These are phyloP conservation scores for Cromileptes altivelis DNA, from an alignment of 2,113 vertebrate genomes.

Conservation along the genomic window DNA sequence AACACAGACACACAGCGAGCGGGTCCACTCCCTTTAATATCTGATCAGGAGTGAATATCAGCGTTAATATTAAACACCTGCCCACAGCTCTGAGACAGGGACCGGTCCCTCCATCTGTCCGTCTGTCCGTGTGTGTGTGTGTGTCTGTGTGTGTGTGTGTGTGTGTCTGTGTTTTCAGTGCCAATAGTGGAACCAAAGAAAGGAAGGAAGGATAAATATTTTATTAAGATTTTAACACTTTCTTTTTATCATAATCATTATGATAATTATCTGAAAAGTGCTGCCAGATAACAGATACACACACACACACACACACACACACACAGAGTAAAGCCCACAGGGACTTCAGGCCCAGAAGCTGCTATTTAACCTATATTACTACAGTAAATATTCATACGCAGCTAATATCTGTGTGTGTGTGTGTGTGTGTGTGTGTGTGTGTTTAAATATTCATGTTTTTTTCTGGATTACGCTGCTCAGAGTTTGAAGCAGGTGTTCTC, in stretches of 20 bases:
- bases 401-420: conserved; percentile 24
- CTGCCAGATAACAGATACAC: conserved; percentile 49
- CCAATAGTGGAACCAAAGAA: background rate
- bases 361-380: conserved; percentile 70
- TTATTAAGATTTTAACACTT: conserved; percentile 49
- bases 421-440: conserved; percentile 21
- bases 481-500: background rate
- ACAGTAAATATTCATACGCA: conserved; percentile 73
- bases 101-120: background rate
- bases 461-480: background rate
- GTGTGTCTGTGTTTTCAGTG: background rate
- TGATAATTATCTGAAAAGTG: conserved; percentile 71
- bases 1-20: too few species aligned
- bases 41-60: background rate
- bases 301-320: conserved; percentile 20
- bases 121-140: too few species aligned
- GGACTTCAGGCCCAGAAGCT: conserved; percentile 59
- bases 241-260: conserved; percentile 72
- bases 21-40: too few species aligned
- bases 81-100: too few species aligned
- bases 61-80: background rate
- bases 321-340: conserved; percentile 12
- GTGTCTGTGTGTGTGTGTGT: background rate
- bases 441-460: conserved; percentile 37
- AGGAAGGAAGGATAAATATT: conserved; percentile 56